A percentile compares a stretch with the other conserved stretches of the same genome.
These are phyloP conservation scores for Tenthredo amoena DNA, from an alignment of 2,888 invertebrate species.

Conservation along the genomic window DNA sequence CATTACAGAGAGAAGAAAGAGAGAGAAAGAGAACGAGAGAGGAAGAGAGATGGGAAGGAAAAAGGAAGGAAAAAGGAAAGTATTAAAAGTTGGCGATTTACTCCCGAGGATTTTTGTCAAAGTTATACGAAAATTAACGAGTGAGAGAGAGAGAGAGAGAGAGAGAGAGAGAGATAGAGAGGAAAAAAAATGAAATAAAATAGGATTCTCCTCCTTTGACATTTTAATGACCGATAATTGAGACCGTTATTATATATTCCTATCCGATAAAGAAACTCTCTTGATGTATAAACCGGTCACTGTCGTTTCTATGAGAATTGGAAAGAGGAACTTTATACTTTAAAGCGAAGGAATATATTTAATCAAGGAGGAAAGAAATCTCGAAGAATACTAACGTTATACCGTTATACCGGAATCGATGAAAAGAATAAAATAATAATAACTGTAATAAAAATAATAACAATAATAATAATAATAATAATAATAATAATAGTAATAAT, in stretches of 20 bases:
- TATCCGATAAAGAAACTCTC: background rate
- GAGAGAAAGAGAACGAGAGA: background rate
- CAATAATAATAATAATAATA: background rate
- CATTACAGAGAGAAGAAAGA: background rate
- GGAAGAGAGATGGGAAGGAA: background rate
- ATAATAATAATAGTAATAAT: background rate
- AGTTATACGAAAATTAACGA: background rate
- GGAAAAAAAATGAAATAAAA: background rate
- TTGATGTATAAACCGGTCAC: background rate
- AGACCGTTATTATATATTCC: background rate
- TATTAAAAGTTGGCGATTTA: background rate
- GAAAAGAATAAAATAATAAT: background rate
- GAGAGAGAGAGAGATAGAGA: background rate
- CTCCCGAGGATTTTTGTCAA: background rate
- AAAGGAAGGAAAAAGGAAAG: background rate
- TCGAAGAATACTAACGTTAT: background rate
- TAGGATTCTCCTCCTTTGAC: background rate
- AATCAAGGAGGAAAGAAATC: background rate
- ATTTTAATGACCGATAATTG: slow-evolving; percentile 9
- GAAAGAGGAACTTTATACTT: background rate
- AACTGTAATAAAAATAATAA: background rate
- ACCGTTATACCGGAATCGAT: background rate
- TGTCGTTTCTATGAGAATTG: background rate
- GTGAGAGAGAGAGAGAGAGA: background rate
- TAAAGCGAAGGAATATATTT: background rate